Percentiles rank a stretch among this genome's conserved stretches.
phyloP scores from a whole-genome alignment of 2,113 vertebrate genomes.

The Sardina pilchardus region DNA sequence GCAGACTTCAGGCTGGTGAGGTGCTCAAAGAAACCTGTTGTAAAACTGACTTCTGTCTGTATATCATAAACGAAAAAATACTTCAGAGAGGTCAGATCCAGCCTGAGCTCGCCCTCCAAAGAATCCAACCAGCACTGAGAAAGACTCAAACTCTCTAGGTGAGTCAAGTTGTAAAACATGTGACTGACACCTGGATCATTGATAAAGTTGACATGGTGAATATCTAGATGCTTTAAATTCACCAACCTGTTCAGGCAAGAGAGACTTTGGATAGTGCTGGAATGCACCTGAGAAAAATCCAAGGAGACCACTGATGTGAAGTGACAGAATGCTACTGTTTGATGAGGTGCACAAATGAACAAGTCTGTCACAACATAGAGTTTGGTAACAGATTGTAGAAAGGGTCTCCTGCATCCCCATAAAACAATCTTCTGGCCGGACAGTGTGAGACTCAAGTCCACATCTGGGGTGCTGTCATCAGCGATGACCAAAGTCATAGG shows the following conservation, averaged over 20 bases:
- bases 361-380: conserved; percentile 21
- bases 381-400: conserved; percentile 28
- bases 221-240: conserved; percentile 19
- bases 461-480: background rate
- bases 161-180: conserved; percentile 31
- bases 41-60: background rate
- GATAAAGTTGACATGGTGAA: conserved; percentile 27
- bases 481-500: conserved; percentile 31
- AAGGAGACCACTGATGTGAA: conserved; percentile 23
- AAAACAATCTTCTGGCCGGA: conserved; percentile 29
- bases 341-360: conserved; percentile 13
- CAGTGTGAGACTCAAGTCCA: conserved; percentile 8
- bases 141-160: background rate
- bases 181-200: background rate
- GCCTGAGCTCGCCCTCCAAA: conserved; percentile 20
- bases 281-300: background rate
- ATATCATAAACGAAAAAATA: background rate
- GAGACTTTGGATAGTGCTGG: background rate
- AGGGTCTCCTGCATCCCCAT: conserved; percentile 22
- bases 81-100: conserved; percentile 28
- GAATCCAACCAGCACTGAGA: background rate
- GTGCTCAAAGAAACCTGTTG: conserved; percentile 29
- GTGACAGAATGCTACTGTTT: background rate
- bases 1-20: conserved; percentile 27
- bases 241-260: conserved; percentile 24